Evolutionary conservation across 2,113 vertebrate genomes (phyloP).

Genomic region (Lamprotornis superbus): DNA sequence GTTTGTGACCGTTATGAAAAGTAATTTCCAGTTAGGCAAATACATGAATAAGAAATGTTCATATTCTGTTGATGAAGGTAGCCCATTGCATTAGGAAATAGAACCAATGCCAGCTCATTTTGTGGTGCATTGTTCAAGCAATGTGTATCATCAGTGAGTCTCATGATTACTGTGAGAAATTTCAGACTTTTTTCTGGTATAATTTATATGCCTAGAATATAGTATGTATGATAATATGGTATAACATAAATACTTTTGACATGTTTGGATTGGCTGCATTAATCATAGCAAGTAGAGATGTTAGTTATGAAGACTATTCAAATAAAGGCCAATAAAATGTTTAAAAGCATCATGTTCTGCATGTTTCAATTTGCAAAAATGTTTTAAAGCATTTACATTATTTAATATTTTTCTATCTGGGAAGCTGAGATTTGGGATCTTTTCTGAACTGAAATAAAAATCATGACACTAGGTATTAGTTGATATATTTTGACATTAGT

Average conservation of each 20-base stretch:
- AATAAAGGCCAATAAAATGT: neutral
- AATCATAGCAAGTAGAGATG: neutral
- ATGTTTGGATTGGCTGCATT: slow-evolving; percentile 31
- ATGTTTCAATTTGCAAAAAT: neutral
- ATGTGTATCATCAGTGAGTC: neutral
- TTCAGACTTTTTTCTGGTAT: neutral
- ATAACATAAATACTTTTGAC: neutral
- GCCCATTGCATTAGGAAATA: neutral
- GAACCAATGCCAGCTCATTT: neutral
- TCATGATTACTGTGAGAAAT: slow-evolving; percentile 5
- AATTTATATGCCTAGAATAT: neutral
- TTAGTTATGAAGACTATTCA: slow-evolving; percentile 22
- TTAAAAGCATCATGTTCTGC: neutral
- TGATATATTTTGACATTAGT: neutral
- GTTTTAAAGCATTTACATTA: neutral
- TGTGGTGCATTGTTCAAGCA: neutral
- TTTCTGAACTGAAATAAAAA: neutral
- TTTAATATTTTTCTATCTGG: neutral
- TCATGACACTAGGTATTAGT: neutral
- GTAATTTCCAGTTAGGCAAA: neutral
- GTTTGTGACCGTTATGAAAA: neutral
- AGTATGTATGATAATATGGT: neutral
- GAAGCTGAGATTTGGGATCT: neutral
- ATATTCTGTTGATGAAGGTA: neutral
- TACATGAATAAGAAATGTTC: neutral